Evolutionary conservation across 2,113 vertebrate genomes (phyloP), one percentile per base, ranked within the genome.

Genomic region (Psettodes erumei): DNA sequence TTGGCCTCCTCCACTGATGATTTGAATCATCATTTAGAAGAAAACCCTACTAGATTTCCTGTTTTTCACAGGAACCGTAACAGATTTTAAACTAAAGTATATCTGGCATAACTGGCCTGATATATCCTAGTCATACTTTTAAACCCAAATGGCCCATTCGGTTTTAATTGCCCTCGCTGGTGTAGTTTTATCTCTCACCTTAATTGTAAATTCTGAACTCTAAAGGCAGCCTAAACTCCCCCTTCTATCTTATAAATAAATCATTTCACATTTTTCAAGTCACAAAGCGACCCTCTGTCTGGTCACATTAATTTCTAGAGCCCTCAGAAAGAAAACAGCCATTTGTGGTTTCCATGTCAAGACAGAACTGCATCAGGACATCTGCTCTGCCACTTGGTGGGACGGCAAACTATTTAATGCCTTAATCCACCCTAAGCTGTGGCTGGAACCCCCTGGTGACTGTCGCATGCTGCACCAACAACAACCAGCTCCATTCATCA

Each of bases 401-500:
- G 84, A 92, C 86, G 65, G 75, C 81, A 78, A 86, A 90, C 90
- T 88, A 79, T 92, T 91, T 91, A 92, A 90, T 88, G 83, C 88
- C 81, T 90, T 93, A 94, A 94, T 94, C 93, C 88, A 48, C 83
- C 86, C 84, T 89, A 89, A 92, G 79, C 85, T 82, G 79, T 71
- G 55, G 78, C 85, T 76, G 56, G 63, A 88, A 88, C 71, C 87
- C 91, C 91, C 90, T 28, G 72, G 89, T 87, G 93, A 85, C 81
- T 88, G 72, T 76, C 4, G 85, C 72, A 82, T 73, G 81, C 90
- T 72, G 88, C 90, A 85, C 88, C 89, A 84, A 90, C 89, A 91
- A 89, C 90, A 92, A 90, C 79, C 63, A 8, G 73, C 81, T 54
- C 83, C 91, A 92, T 94, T 93, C 85, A 94, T 94, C 94, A 94